Conservation (phyloP, 1,140 invertebrate species). For the Lerema accius region DNA sequence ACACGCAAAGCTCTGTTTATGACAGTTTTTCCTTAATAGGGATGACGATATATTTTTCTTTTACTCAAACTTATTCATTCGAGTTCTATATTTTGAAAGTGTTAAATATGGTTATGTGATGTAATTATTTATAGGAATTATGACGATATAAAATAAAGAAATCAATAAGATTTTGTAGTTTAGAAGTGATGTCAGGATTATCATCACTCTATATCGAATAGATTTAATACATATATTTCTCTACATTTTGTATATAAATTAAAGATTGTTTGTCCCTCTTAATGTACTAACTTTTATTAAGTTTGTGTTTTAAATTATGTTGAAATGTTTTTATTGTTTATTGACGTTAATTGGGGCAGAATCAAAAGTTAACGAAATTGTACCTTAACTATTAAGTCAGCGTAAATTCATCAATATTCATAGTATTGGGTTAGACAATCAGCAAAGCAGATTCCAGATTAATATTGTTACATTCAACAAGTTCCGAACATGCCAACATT, state of each 20-base stretch:
- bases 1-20: constrained; percentile 28
- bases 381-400: background rate
- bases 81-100: no score
- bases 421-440: constrained; percentile 7
- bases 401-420: constrained; percentile 23
- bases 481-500: background rate
- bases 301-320: no score
- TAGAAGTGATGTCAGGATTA: no score
- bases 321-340: background rate
- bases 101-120: no score
- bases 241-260: no score
- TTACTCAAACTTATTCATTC: background rate
- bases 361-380: constrained; percentile 2
- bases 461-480: constrained; percentile 27
- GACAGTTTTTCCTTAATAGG: background rate
- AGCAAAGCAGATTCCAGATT: constrained; percentile 16
- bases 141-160: no score
- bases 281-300: no score
- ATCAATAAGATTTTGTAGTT: no score
- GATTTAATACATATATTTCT: no score
- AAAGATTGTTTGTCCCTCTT: no score
- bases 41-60: background rate
- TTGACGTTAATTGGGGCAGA: background rate
- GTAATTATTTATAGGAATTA: no score
- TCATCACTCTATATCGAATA: no score